These are phyloP conservation scores for Temnothorax ravouxi DNA, from an alignment of 2,888 invertebrate genomes.

Conservation along the genomic window DNA sequence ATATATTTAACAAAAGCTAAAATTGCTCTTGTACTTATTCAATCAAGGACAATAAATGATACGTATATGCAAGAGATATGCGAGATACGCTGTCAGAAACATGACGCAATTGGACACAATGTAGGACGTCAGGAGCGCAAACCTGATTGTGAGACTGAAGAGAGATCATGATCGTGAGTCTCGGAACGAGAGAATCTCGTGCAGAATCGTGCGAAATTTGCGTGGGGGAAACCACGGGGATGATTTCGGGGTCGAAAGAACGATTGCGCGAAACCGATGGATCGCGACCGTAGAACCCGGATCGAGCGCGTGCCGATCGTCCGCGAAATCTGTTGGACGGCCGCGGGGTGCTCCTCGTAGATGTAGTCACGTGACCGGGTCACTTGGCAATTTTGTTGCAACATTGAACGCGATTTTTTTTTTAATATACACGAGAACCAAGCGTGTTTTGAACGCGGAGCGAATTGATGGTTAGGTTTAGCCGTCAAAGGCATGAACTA, in stretches of 20 bases:
- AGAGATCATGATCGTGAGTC: slow-evolving; percentile 79
- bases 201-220: not conserved
- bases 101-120: slow-evolving; percentile 33
- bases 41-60: slow-evolving; percentile 13
- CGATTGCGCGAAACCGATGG: not conserved
- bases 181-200: no score
- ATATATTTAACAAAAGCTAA: not conserved
- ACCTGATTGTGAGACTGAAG: slow-evolving; percentile 84
- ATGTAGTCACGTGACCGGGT: slow-evolving; percentile 18
- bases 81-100: slow-evolving; percentile 29
- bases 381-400: slow-evolving; percentile 46
- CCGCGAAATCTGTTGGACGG: not conserved
- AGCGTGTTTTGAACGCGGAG: slow-evolving; percentile 42
- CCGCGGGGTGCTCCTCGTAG: not conserved
- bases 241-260: not conserved
- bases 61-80: not conserved
- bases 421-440: not conserved
- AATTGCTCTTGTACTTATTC: not conserved
- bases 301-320: slow-evolving; percentile 7
- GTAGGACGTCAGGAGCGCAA: slow-evolving; percentile 53
- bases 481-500: slow-evolving; percentile 21
- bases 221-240: not conserved
- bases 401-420: slow-evolving; percentile 10
- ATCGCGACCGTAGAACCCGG: not conserved
- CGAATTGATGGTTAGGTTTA: slow-evolving; percentile 55